phyloP scores from a whole-genome alignment of 2,113 vertebrate species.

The Urocitellus parryii region DNA sequence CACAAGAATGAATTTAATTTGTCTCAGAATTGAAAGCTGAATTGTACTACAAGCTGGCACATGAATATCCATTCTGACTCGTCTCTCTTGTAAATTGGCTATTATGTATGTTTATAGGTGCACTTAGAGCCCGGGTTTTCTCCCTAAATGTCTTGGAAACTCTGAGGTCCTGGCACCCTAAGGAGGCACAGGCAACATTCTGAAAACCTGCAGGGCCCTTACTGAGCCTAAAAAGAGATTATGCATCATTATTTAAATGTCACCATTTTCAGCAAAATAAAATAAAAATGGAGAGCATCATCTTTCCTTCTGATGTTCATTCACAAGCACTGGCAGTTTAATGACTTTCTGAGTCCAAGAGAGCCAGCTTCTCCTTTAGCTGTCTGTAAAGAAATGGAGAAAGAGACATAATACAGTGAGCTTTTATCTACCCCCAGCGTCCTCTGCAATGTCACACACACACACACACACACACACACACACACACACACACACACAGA shows the following conservation, averaged over 20 bases:
- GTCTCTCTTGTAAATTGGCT: slow-evolving; percentile 66
- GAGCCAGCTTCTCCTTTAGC: slow-evolving; percentile 73
- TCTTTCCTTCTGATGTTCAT: slow-evolving; percentile 38
- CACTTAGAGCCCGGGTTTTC: slow-evolving; percentile 48
- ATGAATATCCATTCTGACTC: slow-evolving; percentile 72
- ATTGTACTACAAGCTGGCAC: slow-evolving; percentile 72
- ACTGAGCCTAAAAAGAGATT: background rate
- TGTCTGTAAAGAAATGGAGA: slow-evolving; percentile 60
- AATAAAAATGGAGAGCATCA: background rate
- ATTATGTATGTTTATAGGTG: slow-evolving; percentile 68
- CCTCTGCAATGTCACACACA: slow-evolving; percentile 74
- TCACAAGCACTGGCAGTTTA: background rate
- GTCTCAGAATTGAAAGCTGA: slow-evolving; percentile 69
- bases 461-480: background rate
- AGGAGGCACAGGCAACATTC: background rate
- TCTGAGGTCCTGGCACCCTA: slow-evolving; percentile 25
- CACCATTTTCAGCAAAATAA: slow-evolving; percentile 55
- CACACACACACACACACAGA: background rate
- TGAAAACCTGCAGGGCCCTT: slow-evolving; percentile 20
- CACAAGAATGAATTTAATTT: slow-evolving; percentile 84
- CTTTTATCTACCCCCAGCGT: slow-evolving; percentile 55
- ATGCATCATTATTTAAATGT: slow-evolving; percentile 50
- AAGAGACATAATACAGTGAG: slow-evolving; percentile 59
- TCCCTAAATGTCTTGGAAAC: background rate
- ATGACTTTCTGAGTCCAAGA: slow-evolving; percentile 70